These are phyloP conservation scores for Acipenser ruthenus DNA, from an alignment of 2,797 vertebrate species.

Conservation along the genomic window DNA sequence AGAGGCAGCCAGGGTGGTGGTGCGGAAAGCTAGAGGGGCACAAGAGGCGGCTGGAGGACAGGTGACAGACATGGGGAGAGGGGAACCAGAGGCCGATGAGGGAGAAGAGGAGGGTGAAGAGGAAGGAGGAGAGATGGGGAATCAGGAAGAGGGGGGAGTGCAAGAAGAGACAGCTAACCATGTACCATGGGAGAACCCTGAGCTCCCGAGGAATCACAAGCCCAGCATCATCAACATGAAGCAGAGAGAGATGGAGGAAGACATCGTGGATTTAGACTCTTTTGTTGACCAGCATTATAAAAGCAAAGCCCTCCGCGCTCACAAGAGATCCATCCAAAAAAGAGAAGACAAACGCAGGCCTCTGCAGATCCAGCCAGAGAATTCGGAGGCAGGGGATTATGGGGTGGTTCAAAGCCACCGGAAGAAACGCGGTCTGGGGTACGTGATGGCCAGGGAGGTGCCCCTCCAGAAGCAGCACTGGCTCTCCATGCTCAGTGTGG, in stretches of 20 bases:
- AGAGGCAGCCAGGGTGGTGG: constrained; percentile 4
- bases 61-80: constrained; percentile 15
- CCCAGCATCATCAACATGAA: constrained; percentile 59
- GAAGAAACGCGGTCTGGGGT: constrained; percentile 47
- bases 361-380: constrained; percentile 18
- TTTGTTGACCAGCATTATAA: constrained; percentile 66
- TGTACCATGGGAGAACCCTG: constrained; percentile 27
- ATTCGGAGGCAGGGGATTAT: constrained; percentile 18
- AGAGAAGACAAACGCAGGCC: constrained; percentile 16
- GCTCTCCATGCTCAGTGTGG: constrained; percentile 67
- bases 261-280: constrained; percentile 76
- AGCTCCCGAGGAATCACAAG: constrained; percentile 18
- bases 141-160: not conserved
- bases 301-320: constrained; percentile 50
- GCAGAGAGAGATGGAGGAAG: constrained; percentile 41
- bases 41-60: constrained; percentile 19
- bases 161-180: constrained; percentile 20
- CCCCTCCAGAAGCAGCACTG: constrained; percentile 41
- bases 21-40: constrained; percentile 20
- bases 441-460: constrained; percentile 12
- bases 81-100: constrained; percentile 6
- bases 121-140: constrained; percentile 18
- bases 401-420: constrained; percentile 23
- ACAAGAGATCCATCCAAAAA: not conserved
- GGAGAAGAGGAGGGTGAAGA: not conserved